A percentile compares a stretch with the other conserved stretches of the same genome.
Conservation (phyloP, 2,113 vertebrate species). For the Ahaetulla prasina region DNA sequence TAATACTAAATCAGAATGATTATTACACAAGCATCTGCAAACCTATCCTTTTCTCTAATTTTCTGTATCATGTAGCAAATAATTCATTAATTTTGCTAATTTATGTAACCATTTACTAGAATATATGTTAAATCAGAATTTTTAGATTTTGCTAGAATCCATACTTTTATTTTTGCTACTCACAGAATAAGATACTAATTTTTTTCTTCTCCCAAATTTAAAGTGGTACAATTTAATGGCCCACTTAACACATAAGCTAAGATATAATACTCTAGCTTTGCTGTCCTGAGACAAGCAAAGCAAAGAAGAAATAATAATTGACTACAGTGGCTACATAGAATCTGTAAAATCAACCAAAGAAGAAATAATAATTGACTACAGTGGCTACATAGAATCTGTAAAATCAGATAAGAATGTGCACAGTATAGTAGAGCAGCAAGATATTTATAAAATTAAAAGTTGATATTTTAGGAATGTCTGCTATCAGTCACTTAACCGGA, state of each 20-base stretch:
- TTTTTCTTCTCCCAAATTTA: background rate
- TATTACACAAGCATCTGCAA: background rate
- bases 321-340: background rate
- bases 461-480: background rate
- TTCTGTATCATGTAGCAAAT: background rate
- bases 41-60: background rate
- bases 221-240: background rate
- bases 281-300: background rate
- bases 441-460: background rate
- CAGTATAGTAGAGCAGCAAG: background rate
- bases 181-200: background rate
- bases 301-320: background rate
- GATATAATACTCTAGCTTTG: background rate
- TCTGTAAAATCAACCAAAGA: background rate
- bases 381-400: background rate
- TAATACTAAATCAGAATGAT: background rate
- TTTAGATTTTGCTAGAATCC: background rate
- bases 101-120: background rate
- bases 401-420: background rate
- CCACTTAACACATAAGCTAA: background rate
- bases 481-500: background rate
- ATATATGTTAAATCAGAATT: background rate
- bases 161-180: background rate
- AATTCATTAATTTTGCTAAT: background rate
- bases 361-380: background rate